Conservation (phyloP, 2,888 invertebrate genomes). For the Lasioglossum marginatum region DNA sequence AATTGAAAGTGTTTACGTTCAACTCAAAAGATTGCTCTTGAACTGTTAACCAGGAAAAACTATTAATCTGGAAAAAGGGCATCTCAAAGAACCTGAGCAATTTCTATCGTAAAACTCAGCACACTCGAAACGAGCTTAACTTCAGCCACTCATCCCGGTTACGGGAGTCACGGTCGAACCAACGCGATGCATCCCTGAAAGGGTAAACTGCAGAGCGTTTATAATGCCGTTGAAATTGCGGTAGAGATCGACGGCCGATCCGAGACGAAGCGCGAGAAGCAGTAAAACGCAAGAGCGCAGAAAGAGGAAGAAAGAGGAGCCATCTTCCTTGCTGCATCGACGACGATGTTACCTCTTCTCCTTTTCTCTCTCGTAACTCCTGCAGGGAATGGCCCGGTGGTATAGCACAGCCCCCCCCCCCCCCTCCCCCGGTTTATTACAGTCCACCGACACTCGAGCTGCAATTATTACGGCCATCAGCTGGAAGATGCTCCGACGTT, state of each 20-base stretch:
- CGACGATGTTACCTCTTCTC: not conserved
- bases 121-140: not conserved
- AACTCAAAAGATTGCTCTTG: no score
- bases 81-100: not conserved
- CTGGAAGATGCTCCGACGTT: conserved; percentile 7
- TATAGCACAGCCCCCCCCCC: not conserved
- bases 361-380: not conserved
- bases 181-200: not conserved
- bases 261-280: not conserved
- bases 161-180: not conserved
- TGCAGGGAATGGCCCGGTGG: not conserved
- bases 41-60: no score
- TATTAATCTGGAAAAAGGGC: no score
- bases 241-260: not conserved
- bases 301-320: not conserved
- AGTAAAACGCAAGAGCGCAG: not conserved
- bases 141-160: not conserved
- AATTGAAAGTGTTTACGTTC: no score
- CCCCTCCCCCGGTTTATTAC: not conserved
- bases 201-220: not conserved
- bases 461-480: conserved; percentile 6
- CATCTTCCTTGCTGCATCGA: conserved; percentile 1
- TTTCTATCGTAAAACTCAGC: not conserved
- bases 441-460: conserved; percentile 3
- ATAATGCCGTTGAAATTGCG: not conserved